Conservation (phyloP, 1,140 invertebrate genomes). For the Nomia melanderi region DNA sequence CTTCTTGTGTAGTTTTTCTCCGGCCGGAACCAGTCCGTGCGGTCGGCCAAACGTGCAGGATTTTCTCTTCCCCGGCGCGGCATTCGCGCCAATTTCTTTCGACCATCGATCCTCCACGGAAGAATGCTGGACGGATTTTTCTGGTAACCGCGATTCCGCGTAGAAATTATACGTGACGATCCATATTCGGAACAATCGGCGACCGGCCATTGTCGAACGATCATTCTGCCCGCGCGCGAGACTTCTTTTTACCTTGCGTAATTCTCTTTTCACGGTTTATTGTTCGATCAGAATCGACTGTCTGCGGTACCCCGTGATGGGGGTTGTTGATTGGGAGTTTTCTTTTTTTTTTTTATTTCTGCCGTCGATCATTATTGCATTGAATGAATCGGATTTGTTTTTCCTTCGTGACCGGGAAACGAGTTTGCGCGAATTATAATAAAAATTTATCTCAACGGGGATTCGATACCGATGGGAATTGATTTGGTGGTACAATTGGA, state of each 20-base stretch:
- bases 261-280: conserved; percentile 1
- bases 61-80: conserved; percentile 28
- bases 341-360: too few relatives aligned
- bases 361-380: too few relatives aligned
- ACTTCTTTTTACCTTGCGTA: neutral
- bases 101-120: neutral
- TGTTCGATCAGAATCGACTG: neutral
- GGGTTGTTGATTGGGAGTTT: neutral
- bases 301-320: neutral
- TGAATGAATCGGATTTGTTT: too few relatives aligned
- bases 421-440: too few relatives aligned
- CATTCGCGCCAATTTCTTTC: conserved; percentile 24
- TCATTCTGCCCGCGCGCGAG: neutral
- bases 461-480: too few relatives aligned
- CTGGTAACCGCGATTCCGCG: neutral
- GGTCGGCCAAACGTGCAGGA: conserved; percentile 43
- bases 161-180: conserved; percentile 4
- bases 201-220: neutral
- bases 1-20: conserved; percentile 21
- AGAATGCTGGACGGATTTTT: neutral
- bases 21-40: conserved; percentile 43
- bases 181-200: neutral
- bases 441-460: too few relatives aligned
- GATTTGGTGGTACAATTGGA: too few relatives aligned
- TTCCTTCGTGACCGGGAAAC: too few relatives aligned